Conservation (phyloP, 2,888 invertebrate species). For the Cybosia mesomella region DNA sequence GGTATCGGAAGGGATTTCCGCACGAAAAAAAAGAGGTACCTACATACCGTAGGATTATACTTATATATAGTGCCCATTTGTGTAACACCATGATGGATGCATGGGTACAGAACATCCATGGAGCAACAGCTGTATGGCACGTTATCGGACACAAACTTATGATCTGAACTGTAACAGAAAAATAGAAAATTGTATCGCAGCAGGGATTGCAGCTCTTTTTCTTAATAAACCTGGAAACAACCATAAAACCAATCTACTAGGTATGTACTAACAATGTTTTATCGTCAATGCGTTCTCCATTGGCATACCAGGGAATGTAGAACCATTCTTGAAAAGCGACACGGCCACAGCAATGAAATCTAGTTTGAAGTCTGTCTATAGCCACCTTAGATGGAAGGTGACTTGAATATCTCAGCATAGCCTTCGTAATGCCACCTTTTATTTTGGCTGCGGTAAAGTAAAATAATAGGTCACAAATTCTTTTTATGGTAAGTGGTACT, state of each 20-base stretch:
- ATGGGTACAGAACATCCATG: constrained; percentile 83
- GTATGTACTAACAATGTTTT: constrained; percentile 59
- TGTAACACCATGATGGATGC: constrained; percentile 87
- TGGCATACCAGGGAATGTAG: constrained; percentile 85
- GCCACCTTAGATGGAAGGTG: constrained; percentile 85
- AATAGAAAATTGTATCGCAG: background rate
- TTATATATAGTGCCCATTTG: constrained; percentile 84
- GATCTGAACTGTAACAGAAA: constrained; percentile 54
- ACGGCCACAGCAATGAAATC: constrained; percentile 89
- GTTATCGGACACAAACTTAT: constrained; percentile 82
- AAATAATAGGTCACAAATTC: background rate
- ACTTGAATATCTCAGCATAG: constrained; percentile 86
- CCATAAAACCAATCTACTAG: background rate
- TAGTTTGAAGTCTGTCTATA: constrained; percentile 87
- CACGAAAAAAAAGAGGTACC: background rate
- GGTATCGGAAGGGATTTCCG: too few relatives aligned
- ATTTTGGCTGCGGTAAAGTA: constrained; percentile 69
- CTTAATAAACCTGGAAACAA: background rate
- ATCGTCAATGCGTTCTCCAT: constrained; percentile 58
- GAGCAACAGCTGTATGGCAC: constrained; percentile 89
- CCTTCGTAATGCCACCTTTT: constrained; percentile 86
- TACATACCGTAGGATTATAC: constrained; percentile 78
- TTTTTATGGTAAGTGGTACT: too few relatives aligned
- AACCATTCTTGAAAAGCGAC: constrained; percentile 89
- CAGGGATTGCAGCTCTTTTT: background rate